These are phyloP conservation scores for Ptychadena robeensis DNA, from an alignment of 2,797 vertebrate genomes.

Conservation along the genomic window DNA sequence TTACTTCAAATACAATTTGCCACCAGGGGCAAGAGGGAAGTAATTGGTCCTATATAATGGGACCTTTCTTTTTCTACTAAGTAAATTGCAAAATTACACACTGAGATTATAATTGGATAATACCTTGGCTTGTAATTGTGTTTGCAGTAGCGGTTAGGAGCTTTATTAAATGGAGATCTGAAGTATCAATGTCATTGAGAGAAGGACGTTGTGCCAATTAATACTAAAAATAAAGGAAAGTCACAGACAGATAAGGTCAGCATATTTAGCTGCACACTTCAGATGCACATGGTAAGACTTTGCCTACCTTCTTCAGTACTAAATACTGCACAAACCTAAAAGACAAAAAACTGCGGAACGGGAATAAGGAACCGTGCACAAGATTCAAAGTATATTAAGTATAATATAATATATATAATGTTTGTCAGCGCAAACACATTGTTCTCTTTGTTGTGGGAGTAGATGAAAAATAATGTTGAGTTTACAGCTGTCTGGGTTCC, in stretches of 20 bases:
- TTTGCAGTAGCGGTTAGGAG: conserved; percentile 36
- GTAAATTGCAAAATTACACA: conserved; percentile 33
- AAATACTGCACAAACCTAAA: not conserved
- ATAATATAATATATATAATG: too few species aligned
- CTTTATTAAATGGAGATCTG: conserved; percentile 31
- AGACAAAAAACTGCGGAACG: not conserved
- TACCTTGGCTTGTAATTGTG: conserved; percentile 34
- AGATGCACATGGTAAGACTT: not conserved
- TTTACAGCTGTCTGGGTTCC: too few species aligned
- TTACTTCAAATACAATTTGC: conserved; percentile 25
- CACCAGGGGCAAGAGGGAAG: conserved; percentile 8
- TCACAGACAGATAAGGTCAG: conserved; percentile 35
- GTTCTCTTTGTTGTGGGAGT: too few species aligned
- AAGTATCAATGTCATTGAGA: conserved; percentile 44
- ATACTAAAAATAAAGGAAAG: conserved; percentile 41
- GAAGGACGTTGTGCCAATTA: conserved; percentile 47
- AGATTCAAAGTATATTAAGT: not conserved
- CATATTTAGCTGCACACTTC: conserved; percentile 18
- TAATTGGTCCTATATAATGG: conserved; percentile 42
- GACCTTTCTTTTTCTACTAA: conserved; percentile 20
- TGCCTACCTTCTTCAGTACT: not conserved
- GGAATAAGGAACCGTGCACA: not conserved
- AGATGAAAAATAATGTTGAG: too few species aligned
- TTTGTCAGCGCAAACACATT: too few species aligned
- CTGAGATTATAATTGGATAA: conserved; percentile 52